Percentiles rank a stretch among this genome's conserved stretches.
Conservation (phyloP, 2,113 vertebrate genomes). For the Laterallus jamaicensis region DNA sequence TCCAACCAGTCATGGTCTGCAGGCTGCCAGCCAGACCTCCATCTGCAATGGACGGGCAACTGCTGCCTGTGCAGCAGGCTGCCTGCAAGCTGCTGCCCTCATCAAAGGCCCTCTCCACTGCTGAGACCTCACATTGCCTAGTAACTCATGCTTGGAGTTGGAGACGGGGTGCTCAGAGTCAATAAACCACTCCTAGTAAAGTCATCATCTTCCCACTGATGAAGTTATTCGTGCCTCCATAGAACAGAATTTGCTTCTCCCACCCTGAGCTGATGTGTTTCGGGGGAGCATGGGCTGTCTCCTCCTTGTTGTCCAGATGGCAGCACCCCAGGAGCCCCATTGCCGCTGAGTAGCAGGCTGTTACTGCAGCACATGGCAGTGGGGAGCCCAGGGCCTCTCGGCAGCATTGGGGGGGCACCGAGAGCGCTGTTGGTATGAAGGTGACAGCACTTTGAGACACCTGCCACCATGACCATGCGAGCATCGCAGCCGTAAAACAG, state of each 20-base stretch:
- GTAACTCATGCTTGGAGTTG: rapidly evolving
- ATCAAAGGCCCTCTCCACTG: neutral
- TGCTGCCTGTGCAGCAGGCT: rapidly evolving
- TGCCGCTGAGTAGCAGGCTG: slow-evolving; percentile 31
- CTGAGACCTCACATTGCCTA: neutral
- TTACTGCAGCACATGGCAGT: neutral
- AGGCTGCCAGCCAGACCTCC: neutral
- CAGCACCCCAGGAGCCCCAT: neutral
- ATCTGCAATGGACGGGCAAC: neutral
- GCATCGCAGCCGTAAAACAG: neutral
- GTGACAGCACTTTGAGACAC: neutral
- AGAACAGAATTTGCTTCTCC: neutral
- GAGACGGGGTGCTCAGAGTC: neutral
- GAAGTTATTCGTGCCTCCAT: neutral
- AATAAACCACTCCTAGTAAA: neutral
- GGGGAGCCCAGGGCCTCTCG: neutral
- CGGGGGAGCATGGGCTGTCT: neutral
- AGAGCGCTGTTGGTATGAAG: neutral
- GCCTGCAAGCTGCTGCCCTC: neutral
- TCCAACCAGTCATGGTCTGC: neutral
- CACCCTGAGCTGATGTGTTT: neutral
- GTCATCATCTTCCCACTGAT: neutral
- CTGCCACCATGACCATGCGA: rapidly evolving
- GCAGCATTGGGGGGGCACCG: neutral
- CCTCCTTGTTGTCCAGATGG: slow-evolving; percentile 10